A percentile compares a stretch with the other conserved stretches of the same genome.
These are phyloP conservation scores for Pygoscelis adeliae DNA, from an alignment of 2,113 vertebrate genomes.

Conservation along the genomic window DNA sequence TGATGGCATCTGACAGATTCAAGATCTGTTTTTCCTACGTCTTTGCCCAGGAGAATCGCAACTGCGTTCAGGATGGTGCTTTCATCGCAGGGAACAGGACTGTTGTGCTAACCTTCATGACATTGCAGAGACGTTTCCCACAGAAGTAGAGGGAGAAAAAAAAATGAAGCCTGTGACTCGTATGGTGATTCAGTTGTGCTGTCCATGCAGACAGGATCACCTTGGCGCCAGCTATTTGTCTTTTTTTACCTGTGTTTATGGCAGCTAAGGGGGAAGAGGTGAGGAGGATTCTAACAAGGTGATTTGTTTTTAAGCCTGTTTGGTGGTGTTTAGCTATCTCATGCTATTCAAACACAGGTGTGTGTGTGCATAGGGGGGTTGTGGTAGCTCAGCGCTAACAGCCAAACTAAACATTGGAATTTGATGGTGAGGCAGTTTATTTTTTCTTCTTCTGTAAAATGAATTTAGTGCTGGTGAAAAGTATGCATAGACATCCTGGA, in stretches of 20 bases:
- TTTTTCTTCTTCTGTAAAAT: constrained; percentile 22
- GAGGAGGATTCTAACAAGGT: background rate
- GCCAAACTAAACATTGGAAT: constrained; percentile 53
- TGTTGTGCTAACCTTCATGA: background rate
- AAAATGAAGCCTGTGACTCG: background rate
- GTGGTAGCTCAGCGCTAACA: background rate
- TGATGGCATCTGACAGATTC: background rate
- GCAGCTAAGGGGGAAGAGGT: background rate
- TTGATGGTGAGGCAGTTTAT: background rate
- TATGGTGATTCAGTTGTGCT: background rate
- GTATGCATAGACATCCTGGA: background rate
- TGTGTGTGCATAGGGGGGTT: background rate
- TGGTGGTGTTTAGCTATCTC: constrained; percentile 18
- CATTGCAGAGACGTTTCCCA: background rate
- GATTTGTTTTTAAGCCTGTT: background rate
- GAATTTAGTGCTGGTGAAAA: background rate
- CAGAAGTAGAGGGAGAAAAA: background rate
- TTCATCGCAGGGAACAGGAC: background rate
- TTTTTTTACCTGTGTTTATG: background rate
- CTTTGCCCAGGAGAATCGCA: background rate
- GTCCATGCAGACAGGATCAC: background rate
- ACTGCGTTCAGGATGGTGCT: accelerated
- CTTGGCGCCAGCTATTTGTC: background rate
- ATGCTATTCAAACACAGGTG: constrained; percentile 34
- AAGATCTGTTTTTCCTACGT: background rate